Evolutionary conservation across 2,888 invertebrate genomes (phyloP), one percentile per base, ranked within the genome.

Genomic region (Drosophila testacea): DNA sequence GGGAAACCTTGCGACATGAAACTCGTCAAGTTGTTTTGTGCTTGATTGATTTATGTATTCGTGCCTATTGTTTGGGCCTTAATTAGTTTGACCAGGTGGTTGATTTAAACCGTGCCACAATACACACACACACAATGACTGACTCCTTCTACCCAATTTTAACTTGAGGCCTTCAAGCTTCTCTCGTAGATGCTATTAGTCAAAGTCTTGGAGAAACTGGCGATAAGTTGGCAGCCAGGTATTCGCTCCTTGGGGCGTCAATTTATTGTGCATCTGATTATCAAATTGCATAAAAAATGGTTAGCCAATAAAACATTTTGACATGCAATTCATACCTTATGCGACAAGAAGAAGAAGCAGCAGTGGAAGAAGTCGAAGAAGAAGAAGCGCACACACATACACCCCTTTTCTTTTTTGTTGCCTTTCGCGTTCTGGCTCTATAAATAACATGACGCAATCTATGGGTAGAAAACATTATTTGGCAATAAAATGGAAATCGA

Each of bases 401-500:
- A 74, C 59, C 74, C 65, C 52, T 65, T 61, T 69, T 47, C 32
- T 13, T 38, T n/a, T 6, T 38, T 30, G 30, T 6, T 13, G 16
- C 22, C 27, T 51, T 60, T 60, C 60, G 71, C 68, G 67, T 51
- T 61, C 77, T 69, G 54, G 55, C 67, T 65, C 80, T 73, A 90
- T 90, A 90, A 90, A 90, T 90, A 90, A 90, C 87, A 82, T 85
- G 90, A 87, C 90, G 89, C 90, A 90, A 90, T 90, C 91, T 88
- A 77, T 62, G 83, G 81, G 59, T 39, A n/a, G 75, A 86, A 90
- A 77, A 84, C 85, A 90, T 90, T 90, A 90, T 91, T 91, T 91
- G 90, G 90, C 89, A 90, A 90, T 88, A 86, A 89, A 87, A 88
- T 84, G 76, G 84, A 79, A 83, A 89, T 89, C 89, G 81, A 88